A percentile compares a stretch with the other conserved stretches of the same genome.
Evolutionary conservation across 1,140 invertebrate genomes (phyloP).

Genomic region (Orius insidiosus): DNA sequence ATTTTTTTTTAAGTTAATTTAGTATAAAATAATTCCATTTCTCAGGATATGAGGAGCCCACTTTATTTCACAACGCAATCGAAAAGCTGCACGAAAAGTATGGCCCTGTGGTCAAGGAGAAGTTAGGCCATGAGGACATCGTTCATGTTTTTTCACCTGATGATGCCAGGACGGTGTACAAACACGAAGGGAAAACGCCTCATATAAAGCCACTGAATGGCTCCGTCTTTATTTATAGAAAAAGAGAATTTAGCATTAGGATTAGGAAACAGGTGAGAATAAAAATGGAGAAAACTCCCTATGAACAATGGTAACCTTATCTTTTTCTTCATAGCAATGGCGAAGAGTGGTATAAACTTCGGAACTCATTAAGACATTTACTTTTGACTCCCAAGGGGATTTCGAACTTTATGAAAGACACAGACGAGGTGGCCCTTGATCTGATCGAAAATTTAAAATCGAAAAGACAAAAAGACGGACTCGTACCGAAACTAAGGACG

Average conservation of each 20-base stretch:
- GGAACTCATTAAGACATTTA: constrained; percentile 28
- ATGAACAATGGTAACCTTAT: neutral
- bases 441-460: constrained; percentile 24
- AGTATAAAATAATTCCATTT: too few species aligned
- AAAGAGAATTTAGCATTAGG: constrained; percentile 30
- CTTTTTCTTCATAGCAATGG: constrained; percentile 26
- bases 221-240: constrained; percentile 30
- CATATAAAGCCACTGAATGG: constrained; percentile 32
- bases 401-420: constrained; percentile 26
- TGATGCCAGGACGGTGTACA: constrained; percentile 24
- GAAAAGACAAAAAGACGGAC: constrained; percentile 15
- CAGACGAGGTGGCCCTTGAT: constrained; percentile 26
- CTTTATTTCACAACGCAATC: constrained; percentile 2
- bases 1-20: too few species aligned
- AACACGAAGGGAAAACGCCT: constrained; percentile 31
- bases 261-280: constrained; percentile 33
- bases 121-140: constrained; percentile 21
- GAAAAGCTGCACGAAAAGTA: constrained; percentile 20
- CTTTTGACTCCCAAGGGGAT: constrained; percentile 31
- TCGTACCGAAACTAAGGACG: constrained; percentile 19
- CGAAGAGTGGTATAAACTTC: constrained; percentile 32
- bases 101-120: constrained; percentile 25
- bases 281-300: neutral
- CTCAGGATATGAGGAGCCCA: neutral
- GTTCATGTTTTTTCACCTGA: constrained; percentile 27